Conservation (phyloP, 2,888 invertebrate genomes). For the Cancer borealis region DNA sequence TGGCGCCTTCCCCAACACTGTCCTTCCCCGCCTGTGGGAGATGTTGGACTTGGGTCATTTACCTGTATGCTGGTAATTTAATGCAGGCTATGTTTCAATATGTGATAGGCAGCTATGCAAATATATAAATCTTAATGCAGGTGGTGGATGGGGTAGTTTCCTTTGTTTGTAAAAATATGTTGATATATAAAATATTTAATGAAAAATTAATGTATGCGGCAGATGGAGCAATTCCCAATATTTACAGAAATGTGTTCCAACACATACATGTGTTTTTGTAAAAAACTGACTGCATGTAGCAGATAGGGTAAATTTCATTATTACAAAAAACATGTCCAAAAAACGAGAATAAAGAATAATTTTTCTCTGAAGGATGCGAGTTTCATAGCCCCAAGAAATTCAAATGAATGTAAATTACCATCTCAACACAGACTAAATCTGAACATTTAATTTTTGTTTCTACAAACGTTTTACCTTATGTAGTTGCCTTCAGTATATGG, state of each 20-base stretch:
- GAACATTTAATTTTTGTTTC: neutral
- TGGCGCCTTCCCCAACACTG: conserved; percentile 50
- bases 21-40: conserved; percentile 69
- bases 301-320: neutral
- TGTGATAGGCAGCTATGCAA: neutral
- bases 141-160: neutral
- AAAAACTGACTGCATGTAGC: neutral
- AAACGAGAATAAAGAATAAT: neutral
- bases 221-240: neutral
- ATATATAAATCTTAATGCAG: neutral
- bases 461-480: neutral
- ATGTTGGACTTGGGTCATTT: conserved; percentile 61
- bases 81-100: conserved; percentile 14
- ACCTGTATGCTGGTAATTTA: conserved; percentile 1
- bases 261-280: neutral
- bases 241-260: neutral
- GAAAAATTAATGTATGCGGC: neutral
- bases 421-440: neutral
- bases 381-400: neutral
- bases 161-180: neutral
- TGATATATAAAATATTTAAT: neutral
- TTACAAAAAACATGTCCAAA: neutral
- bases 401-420: neutral
- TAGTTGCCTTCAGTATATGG: neutral
- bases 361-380: neutral